Evolutionary conservation across 2,888 invertebrate genomes (phyloP), one percentile per base, ranked within the genome.

Genomic region (Diplazon laetatorius): DNA sequence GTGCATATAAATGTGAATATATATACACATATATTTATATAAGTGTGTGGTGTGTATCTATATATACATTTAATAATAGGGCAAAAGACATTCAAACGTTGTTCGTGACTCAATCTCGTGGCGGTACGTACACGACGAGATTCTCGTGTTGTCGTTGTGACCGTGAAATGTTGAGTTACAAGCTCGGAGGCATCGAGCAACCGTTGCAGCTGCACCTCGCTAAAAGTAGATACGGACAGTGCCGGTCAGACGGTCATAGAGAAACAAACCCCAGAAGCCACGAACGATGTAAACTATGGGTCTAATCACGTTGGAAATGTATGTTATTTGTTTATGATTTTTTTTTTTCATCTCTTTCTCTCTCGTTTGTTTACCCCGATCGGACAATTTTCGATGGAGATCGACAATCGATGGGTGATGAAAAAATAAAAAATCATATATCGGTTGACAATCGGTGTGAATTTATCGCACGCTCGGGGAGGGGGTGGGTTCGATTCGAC

Each of bases 171-270:
- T 60, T 37, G 72, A 39, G n/a, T 68, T 66, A 30, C 71, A 30
- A 39, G 70, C 52, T 14, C 37, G 35, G 18, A 10, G 18, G 12
- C 3, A n/a, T n/a, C 62, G 46, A 30, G 62, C 50, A 16, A 52
- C 30, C 44, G 30, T 42, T 20, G 46, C 72, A 20, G 57, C 52
- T 18, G 35, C n/a, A 42, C 50, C 25, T 55, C 22, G 65, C 78
- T 65, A 73, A 65, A 78, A 78, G 78, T 78, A 70, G 74, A 74
- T 60, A 52, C 50, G 69, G 59, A 8, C 59, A 52, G 62, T 63
- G 30, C 57, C 46, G 62, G 14, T 55, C 68, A 48, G 62, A 69
- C 60, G 39, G n/a, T 1, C 25, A n/a, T 22, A n/a, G 39, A 25
- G 50, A 52, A 66, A 50, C 50, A n/a, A 39, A 37, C 63, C 18